Evolutionary conservation across 2,113 vertebrate species (phyloP).

Genomic region (Hepsetus odoe): DNA sequence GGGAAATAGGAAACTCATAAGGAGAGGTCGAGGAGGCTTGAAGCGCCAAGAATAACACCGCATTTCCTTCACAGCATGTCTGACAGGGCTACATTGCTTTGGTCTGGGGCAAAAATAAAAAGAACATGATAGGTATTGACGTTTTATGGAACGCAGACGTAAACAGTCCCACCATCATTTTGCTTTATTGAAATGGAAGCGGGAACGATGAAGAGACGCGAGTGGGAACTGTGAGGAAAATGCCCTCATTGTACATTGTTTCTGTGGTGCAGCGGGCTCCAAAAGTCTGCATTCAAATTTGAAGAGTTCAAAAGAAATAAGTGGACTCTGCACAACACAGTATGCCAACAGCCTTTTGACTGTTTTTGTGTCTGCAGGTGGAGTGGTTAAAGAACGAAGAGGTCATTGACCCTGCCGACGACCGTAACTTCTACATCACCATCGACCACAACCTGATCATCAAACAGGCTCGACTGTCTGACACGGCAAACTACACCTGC

Average conservation of each 20-base stretch:
- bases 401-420: constrained; percentile 91
- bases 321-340: no score
- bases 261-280: constrained; percentile 46
- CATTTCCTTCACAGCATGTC: constrained; percentile 55
- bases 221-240: constrained; percentile 27
- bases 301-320: no score
- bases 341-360: background rate
- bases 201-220: constrained; percentile 30
- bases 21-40: constrained; percentile 68
- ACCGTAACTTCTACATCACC: constrained; percentile 99
- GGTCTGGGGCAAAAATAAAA: constrained; percentile 64
- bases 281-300: no score
- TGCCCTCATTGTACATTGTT: constrained; percentile 55
- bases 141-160: constrained; percentile 65
- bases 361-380: constrained; percentile 78
- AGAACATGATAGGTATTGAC: constrained; percentile 69
- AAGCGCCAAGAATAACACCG: constrained; percentile 54
- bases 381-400: constrained; percentile 99
- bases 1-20: constrained; percentile 62
- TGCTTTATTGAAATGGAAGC: constrained; percentile 54
- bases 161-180: constrained; percentile 56
- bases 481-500: constrained; percentile 97
- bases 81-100: constrained; percentile 55
- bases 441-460: constrained; percentile 99
- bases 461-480: constrained; percentile 96